phyloP scores from a whole-genome alignment of 1,140 invertebrate genomes.

The Trichogramma pretiosum region DNA sequence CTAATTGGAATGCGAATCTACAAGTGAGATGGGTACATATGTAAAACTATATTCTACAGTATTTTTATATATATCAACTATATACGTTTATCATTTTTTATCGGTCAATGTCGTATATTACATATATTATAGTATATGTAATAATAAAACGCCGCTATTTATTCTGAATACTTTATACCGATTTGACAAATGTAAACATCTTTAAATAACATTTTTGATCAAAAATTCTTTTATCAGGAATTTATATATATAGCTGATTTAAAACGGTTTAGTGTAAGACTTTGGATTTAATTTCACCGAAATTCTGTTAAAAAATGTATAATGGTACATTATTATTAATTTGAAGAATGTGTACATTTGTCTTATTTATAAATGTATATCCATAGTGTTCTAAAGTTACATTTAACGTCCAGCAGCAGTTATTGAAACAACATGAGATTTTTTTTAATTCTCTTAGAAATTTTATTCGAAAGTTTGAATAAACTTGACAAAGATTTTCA shows the following conservation, averaged over 20 bases:
- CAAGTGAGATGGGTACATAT: slow-evolving; percentile 42
- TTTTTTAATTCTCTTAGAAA: slow-evolving; percentile 9
- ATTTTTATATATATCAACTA: slow-evolving; percentile 30
- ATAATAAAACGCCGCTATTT: slow-evolving; percentile 18
- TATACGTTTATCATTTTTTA: slow-evolving; percentile 23
- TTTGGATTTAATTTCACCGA: slow-evolving; percentile 7
- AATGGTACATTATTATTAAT: slow-evolving; percentile 1
- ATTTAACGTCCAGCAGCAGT: slow-evolving; percentile 10
- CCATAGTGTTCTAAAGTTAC: too few relatives aligned
- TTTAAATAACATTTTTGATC: too few relatives aligned
- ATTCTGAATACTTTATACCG: slow-evolving; percentile 18
- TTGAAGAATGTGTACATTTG: slow-evolving; percentile 10
- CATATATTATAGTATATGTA: too few relatives aligned
- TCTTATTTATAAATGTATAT: not conserved
- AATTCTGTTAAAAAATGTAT: slow-evolving; percentile 1
- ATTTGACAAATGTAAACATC: slow-evolving; percentile 21
- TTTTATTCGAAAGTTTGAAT: slow-evolving; percentile 8
- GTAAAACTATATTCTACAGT: slow-evolving; percentile 44
- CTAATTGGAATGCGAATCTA: slow-evolving; percentile 44
- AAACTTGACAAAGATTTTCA: slow-evolving; percentile 16
- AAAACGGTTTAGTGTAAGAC: slow-evolving; percentile 1
- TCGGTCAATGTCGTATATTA: slow-evolving; percentile 25
- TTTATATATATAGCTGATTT: slow-evolving; percentile 2
- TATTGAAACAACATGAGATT: slow-evolving; percentile 7
- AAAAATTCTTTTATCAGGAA: not conserved